A percentile compares a stretch with the other conserved stretches of the same genome.
Conservation (phyloP, 1,140 invertebrate species). For the Zaprionus vittiger region DNA sequence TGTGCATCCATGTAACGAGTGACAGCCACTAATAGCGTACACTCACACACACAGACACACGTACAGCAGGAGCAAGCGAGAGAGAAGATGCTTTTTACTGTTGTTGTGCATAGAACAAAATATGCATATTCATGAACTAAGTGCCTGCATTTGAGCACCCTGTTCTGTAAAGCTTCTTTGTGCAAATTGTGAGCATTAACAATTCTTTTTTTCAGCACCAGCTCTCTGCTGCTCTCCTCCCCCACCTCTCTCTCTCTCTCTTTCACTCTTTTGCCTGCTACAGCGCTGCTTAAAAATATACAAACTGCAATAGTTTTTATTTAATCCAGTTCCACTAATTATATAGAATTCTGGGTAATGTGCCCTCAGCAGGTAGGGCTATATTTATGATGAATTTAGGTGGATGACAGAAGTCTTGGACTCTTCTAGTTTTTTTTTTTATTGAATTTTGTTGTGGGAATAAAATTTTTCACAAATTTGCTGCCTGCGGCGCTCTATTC, state of each 20-base stretch:
- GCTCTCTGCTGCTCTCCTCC: background rate
- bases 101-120: conserved; percentile 39
- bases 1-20: conserved; percentile 45
- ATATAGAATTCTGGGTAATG: background rate
- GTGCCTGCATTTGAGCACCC: conserved; percentile 54
- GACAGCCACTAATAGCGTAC: conserved; percentile 64
- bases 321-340: background rate
- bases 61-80: background rate
- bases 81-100: conserved; percentile 10
- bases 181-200: conserved; percentile 59
- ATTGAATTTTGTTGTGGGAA: no score
- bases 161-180: conserved; percentile 54
- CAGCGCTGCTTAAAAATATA: conserved; percentile 12
- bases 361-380: no score
- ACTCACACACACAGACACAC: conserved; percentile 20
- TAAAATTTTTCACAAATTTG: no score
- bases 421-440: no score
- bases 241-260: background rate
- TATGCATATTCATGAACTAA: conserved; percentile 70
- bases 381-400: no score
- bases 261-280: conserved; percentile 4
- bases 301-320: background rate
- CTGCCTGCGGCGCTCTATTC: no score
- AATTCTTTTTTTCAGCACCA: conserved; percentile 29
- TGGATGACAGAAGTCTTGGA: no score